phyloP scores from a whole-genome alignment of 2,888 invertebrate species.

The Zhuqinia jingwanae region DNA sequence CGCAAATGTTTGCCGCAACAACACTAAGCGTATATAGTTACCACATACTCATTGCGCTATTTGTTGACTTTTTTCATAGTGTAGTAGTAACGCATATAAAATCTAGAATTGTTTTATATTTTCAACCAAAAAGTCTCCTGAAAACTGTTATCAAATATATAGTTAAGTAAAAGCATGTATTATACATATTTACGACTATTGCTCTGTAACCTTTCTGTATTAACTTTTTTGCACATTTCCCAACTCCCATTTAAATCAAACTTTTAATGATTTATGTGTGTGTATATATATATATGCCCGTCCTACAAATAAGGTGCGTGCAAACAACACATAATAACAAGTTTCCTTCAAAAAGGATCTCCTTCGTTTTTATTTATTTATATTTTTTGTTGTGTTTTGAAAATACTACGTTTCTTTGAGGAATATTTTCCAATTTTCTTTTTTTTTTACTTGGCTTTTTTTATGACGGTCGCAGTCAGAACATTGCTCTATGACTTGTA shows the following conservation, averaged over 20 bases:
- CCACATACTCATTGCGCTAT: too few relatives aligned
- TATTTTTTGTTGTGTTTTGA: neutral
- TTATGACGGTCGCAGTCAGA: too few relatives aligned
- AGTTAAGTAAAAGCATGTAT: too few relatives aligned
- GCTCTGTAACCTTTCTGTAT: neutral
- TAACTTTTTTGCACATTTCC: neutral
- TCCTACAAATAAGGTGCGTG: conserved; percentile 22
- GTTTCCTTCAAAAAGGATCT: neutral
- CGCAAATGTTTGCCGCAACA: too few relatives aligned
- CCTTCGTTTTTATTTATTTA: neutral
- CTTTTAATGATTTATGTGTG: neutral
- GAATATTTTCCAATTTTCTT: neutral
- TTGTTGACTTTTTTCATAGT: too few relatives aligned
- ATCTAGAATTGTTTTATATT: too few relatives aligned
- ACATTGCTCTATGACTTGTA: too few relatives aligned
- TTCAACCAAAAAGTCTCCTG: neutral
- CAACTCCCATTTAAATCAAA: neutral
- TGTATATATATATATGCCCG: neutral
- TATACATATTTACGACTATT: too few relatives aligned
- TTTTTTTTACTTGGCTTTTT: neutral
- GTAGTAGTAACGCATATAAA: too few relatives aligned
- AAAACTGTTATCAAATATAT: neutral
- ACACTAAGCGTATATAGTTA: too few relatives aligned
- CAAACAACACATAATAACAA: conserved; percentile 28
- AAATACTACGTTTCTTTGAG: neutral